Conservation (phyloP, 2,113 vertebrate genomes). For the Dinomys branickii region DNA sequence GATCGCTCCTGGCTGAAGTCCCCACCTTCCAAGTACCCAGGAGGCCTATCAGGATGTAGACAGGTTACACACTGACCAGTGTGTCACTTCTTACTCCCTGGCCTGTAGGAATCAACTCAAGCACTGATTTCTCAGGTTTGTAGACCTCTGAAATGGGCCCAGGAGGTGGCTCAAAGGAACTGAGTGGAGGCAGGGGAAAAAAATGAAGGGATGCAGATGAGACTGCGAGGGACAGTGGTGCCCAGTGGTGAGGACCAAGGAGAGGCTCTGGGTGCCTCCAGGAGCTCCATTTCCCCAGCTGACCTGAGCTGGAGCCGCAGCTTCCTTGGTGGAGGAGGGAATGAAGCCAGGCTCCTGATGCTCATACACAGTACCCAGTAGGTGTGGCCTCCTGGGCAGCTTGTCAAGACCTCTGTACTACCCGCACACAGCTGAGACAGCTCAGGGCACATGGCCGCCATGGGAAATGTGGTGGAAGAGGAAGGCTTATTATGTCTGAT, state of each 20-base stretch:
- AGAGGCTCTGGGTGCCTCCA: not conserved
- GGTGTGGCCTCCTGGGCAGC: not conserved
- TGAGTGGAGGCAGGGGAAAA: not conserved
- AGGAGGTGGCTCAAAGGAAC: not conserved
- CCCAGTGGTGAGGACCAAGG: not conserved
- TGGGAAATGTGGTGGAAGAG: not conserved
- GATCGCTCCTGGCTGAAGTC: not conserved
- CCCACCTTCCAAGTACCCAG: not conserved
- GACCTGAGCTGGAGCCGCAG: not conserved
- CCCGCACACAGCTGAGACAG: not conserved
- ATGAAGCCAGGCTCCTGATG: not conserved
- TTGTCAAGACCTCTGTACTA: not conserved
- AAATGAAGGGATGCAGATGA: no score
- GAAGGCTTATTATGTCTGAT: not conserved
- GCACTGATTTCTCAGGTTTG: not conserved
- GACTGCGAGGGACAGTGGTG: no score
- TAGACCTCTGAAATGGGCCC: not conserved
- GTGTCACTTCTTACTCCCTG: not conserved
- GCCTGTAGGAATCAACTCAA: not conserved
- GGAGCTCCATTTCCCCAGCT: not conserved
- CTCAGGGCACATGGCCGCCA: not conserved
- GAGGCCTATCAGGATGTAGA: not conserved
- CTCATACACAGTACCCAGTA: not conserved
- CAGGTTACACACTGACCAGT: no score
- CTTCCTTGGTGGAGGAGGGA: not conserved